phyloP scores from a whole-genome alignment of 1,140 invertebrate species.

The Drosophila nikananu region DNA sequence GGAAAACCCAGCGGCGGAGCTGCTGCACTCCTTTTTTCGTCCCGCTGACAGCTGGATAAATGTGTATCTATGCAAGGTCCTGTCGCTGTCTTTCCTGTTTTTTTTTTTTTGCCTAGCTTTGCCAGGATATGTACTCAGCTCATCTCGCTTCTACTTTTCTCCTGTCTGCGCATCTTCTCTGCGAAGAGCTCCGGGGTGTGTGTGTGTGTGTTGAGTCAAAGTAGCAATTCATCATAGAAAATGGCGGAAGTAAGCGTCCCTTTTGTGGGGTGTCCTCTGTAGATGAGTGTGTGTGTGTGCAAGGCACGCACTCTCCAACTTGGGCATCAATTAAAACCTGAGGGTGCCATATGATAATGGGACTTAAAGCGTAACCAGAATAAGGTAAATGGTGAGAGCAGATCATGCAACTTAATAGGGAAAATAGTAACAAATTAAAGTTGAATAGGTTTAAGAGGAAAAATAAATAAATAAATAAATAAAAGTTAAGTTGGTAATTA shows the following conservation, averaged over 20 bases:
- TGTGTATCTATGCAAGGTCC: slow-evolving; percentile 64
- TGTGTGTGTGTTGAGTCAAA: slow-evolving; percentile 65
- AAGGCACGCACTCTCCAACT: slow-evolving; percentile 27
- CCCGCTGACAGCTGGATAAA: slow-evolving; percentile 76
- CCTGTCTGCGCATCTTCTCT: slow-evolving; percentile 76
- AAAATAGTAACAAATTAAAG: not conserved
- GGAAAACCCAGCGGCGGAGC: slow-evolving; percentile 24
- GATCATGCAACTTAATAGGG: not conserved
- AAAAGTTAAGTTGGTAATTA: not conserved
- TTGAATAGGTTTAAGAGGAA: not conserved
- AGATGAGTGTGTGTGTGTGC: slow-evolving; percentile 22
- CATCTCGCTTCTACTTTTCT: slow-evolving; percentile 33
- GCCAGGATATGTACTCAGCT: slow-evolving; percentile 41
- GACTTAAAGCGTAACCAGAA: slow-evolving; percentile 6
- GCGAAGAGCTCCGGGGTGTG: slow-evolving; percentile 1
- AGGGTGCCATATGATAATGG: slow-evolving; percentile 35
- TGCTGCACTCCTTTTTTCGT: slow-evolving; percentile 54
- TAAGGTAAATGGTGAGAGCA: not conserved
- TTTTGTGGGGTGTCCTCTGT: slow-evolving; percentile 54
- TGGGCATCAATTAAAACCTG: slow-evolving; percentile 57
- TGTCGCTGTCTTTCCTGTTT: slow-evolving; percentile 21
- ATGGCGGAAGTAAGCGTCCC: slow-evolving; percentile 81
- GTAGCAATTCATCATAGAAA: slow-evolving; percentile 85
- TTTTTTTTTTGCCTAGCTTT: slow-evolving; percentile 10
- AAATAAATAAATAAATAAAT: too few species aligned